A percentile compares a stretch with the other conserved stretches of the same genome.
phyloP scores from a whole-genome alignment of 2,888 invertebrate genomes.

The Caenorhabditis sp. region DNA sequence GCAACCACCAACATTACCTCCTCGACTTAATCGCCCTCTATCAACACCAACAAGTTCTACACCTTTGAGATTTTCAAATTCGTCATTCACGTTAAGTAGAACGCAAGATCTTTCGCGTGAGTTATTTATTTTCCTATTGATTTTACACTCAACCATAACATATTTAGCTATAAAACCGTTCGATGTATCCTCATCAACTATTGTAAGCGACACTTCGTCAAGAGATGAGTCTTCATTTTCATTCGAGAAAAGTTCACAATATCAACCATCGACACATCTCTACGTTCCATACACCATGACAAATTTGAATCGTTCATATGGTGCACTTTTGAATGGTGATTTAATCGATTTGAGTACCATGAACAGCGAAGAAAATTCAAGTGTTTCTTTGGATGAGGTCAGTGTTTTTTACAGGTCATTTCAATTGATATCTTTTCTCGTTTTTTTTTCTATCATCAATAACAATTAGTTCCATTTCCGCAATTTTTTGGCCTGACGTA shows the following conservation, averaged over 20 bases:
- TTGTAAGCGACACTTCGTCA: slow-evolving; percentile 6
- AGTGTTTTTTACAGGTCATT: background rate
- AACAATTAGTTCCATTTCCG: slow-evolving; percentile 18
- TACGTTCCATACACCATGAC: slow-evolving; percentile 50
- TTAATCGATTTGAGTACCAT: slow-evolving; percentile 55
- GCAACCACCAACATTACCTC: slow-evolving; percentile 31
- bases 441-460: slow-evolving; percentile 4
- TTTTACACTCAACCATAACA: slow-evolving; percentile 15
- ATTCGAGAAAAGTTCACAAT: slow-evolving; percentile 15
- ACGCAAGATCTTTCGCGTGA: slow-evolving; percentile 15
- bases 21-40: background rate
- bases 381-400: slow-evolving; percentile 20
- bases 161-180: slow-evolving; percentile 15
- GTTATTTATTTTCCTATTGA: slow-evolving; percentile 11
- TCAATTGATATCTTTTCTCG: background rate
- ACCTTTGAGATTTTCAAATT: slow-evolving; percentile 26
- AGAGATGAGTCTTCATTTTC: background rate
- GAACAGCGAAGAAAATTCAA: slow-evolving; percentile 6
- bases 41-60: slow-evolving; percentile 14
- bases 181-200: slow-evolving; percentile 11
- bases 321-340: slow-evolving; percentile 52
- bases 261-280: slow-evolving; percentile 42
- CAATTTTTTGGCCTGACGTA: slow-evolving; percentile 10
- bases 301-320: slow-evolving; percentile 27
- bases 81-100: slow-evolving; percentile 1